Percentiles rank a stretch among this genome's conserved stretches.
Evolutionary conservation across 2,888 invertebrate species (phyloP).

Genomic region (Luperina nickerlii): DNA sequence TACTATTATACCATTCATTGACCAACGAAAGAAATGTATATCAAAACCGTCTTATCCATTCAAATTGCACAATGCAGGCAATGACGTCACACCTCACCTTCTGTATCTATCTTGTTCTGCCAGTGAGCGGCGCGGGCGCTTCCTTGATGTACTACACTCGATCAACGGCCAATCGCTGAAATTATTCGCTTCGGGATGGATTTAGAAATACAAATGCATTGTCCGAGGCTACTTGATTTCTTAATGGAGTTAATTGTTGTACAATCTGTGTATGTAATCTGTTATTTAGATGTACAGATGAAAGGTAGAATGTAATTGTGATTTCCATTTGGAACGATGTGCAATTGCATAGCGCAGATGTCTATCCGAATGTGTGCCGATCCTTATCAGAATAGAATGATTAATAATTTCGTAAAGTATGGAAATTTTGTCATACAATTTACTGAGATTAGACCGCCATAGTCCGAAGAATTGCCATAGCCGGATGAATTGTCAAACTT

Average conservation of each 20-base stretch:
- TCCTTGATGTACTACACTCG: constrained; percentile 73
- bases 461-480: no score
- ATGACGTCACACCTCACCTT: constrained; percentile 42
- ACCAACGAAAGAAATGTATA: not conserved
- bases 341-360: constrained; percentile 33
- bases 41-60: not conserved
- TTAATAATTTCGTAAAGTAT: not conserved
- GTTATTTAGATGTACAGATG: constrained; percentile 45
- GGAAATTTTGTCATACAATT: not conserved
- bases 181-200: constrained; percentile 55
- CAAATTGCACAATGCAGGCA: not conserved
- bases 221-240: constrained; percentile 52
- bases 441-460: not conserved
- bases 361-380: constrained; percentile 13
- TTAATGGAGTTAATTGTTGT: constrained; percentile 53
- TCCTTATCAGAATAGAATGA: not conserved
- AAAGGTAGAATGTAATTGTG: constrained; percentile 42
- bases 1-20: not conserved
- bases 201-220: constrained; percentile 58
- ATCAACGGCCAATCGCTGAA: constrained; percentile 67
- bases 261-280: constrained; percentile 47
- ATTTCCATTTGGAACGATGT: constrained; percentile 27
- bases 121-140: constrained; percentile 71
- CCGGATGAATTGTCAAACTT: no score
- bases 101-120: constrained; percentile 26